Base-by-base conservation (phyloP, 2,113 vertebrate genomes). In the Microcebus murinus region DNA sequence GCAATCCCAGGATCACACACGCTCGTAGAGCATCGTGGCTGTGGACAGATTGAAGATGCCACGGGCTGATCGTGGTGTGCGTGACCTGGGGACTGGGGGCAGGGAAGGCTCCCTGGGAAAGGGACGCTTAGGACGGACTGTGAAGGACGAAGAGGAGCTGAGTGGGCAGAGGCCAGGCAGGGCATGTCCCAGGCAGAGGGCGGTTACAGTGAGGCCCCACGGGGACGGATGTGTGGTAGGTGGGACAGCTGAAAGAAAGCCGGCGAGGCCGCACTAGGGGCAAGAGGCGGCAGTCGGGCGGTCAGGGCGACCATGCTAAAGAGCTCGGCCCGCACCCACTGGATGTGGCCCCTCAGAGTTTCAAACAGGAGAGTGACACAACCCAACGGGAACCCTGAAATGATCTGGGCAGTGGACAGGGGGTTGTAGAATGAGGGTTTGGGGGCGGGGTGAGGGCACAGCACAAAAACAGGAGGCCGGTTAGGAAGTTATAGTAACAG, bases 251-350 rank as follows among this genome's bases (percentile, higher is more conserved):
- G 42, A 39, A 52, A 10, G 17, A 27, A 90, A 29, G 63, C 15
- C 45, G 13, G 36, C 0, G 8, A 61, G 70, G 36, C 4, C 27
- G 20, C 14, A 27, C 39, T 8, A 17, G 29, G 17, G 21, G 12
- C 12, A 27, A 0, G 1, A 36, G 14, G 15, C 59, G 36, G 21
- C 0, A 2, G 34, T 39, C 6, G 42, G 82, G 15, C 20, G 3
- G 34, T 8, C 1, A 7, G 8, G 21, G 27, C 52, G 68, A 25
- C 48, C 34, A 3, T 14, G 17, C 9, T 42, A 59, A 14, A 73
- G 55, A 67, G 73, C 50, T 71, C 8, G 15, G 63, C 23, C 31
- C 21, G 29, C 2, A 42, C 59, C 67, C 27, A 23, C 4, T 3
- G 52, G 45, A 52, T 21, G 25, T 48, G 10, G 10, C 61, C 36